Conservation (phyloP, 2,888 invertebrate species). For the Chirona hameri region DNA sequence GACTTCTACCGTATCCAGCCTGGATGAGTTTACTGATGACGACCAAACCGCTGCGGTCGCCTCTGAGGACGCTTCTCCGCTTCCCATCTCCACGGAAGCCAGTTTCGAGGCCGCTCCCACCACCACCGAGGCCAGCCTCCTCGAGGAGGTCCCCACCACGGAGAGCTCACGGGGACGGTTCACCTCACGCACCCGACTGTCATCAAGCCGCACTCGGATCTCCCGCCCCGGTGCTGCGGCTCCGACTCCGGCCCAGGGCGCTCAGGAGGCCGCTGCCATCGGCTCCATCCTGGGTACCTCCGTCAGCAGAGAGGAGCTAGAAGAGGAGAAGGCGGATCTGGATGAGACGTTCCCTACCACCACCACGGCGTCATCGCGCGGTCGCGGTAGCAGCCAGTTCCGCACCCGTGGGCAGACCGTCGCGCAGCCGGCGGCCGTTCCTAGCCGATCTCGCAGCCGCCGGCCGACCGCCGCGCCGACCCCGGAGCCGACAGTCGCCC, state of each 20-base stretch:
- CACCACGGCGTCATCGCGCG: no score
- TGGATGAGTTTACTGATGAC: neutral
- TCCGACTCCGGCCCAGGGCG: neutral
- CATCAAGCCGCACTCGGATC: neutral
- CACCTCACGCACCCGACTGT: no score
- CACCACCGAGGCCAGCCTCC: neutral
- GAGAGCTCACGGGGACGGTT: no score
- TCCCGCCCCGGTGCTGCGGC: neutral
- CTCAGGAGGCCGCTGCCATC: neutral
- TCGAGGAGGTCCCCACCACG: neutral
- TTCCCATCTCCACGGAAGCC: neutral
- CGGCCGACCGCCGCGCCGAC: neutral
- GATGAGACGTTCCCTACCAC: neutral
- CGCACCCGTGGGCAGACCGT: neutral
- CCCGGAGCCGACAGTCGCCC: neutral
- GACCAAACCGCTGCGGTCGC: neutral
- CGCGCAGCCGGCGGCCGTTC: neutral
- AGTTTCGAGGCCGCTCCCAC: neutral
- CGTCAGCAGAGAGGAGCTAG: neutral
- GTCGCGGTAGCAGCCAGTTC: neutral
- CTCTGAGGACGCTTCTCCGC: neutral
- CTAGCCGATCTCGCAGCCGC: neutral
- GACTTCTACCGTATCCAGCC: neutral
- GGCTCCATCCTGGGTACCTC: neutral
- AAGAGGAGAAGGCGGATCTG: neutral